These are phyloP conservation scores for Anoncus sp. DNA, from an alignment of 2,888 invertebrate genomes.

Conservation along the genomic window DNA sequence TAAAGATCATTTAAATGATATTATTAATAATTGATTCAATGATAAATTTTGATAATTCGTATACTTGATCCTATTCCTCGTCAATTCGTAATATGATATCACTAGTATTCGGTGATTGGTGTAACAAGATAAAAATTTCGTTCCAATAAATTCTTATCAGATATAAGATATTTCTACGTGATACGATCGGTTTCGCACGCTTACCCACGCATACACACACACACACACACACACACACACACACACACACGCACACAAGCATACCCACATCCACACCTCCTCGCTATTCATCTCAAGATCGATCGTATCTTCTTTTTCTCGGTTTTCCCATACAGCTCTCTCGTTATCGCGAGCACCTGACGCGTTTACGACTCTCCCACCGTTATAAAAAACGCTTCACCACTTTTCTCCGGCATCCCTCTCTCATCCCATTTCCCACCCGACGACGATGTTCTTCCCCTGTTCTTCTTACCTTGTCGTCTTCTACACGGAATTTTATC, in stretches of 20 bases:
- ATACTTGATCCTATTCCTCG: too few species aligned
- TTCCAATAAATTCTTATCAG: not conserved
- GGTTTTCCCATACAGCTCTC: slow-evolving; percentile 15
- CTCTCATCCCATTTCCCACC: slow-evolving; percentile 20
- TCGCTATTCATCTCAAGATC: not conserved
- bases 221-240: too few species aligned
- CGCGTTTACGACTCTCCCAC: slow-evolving; percentile 45
- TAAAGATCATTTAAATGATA: too few species aligned
- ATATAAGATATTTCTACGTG: not conserved
- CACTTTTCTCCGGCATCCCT: slow-evolving; percentile 50
- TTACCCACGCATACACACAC: not conserved
- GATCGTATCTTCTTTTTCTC: slow-evolving; percentile 35
- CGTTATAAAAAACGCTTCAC: slow-evolving; percentile 58
- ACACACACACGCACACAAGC: not conserved
- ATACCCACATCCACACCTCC: not conserved
- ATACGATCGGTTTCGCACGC: not conserved
- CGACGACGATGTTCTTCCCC: slow-evolving; percentile 1
- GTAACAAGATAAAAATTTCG: too few species aligned
- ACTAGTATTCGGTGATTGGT: too few species aligned
- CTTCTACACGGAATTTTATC: not conserved
- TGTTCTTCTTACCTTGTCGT: slow-evolving; percentile 7
- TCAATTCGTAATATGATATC: too few species aligned
- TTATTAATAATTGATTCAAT: too few species aligned
- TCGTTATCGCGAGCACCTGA: slow-evolving; percentile 51
- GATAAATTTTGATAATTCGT: too few species aligned